Conservation (phyloP, 2,113 vertebrate species). For the Poeciliopsis retropinna region DNA sequence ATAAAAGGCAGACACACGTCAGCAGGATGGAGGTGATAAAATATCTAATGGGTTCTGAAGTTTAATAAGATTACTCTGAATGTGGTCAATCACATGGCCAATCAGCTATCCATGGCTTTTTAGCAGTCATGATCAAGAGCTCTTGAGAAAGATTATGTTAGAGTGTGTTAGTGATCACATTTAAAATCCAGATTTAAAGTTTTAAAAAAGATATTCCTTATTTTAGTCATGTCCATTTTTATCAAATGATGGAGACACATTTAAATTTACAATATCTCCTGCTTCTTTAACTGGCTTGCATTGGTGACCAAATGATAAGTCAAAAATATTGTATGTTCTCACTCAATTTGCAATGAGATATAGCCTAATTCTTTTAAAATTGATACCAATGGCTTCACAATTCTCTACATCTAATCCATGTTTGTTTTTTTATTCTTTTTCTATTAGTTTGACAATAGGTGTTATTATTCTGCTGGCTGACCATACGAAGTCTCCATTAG, state of each 20-base stretch:
- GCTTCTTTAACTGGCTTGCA: background rate
- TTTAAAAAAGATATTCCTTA: too few relatives aligned
- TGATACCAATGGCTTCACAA: background rate
- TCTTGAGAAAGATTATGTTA: background rate
- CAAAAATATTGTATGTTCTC: background rate
- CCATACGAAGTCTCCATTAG: too few relatives aligned
- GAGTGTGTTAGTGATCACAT: too few relatives aligned
- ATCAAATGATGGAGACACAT: background rate
- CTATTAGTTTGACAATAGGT: background rate
- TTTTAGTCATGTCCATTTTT: too few relatives aligned
- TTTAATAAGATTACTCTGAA: too few relatives aligned
- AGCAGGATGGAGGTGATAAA: too few relatives aligned
- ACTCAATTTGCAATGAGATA: background rate
- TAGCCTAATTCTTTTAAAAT: background rate
- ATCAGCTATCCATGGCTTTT: background rate
- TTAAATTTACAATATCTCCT: background rate
- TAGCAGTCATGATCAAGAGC: background rate
- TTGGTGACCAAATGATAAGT: background rate
- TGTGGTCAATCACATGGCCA: too few relatives aligned
- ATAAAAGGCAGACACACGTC: too few relatives aligned
- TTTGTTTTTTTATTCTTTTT: too few relatives aligned
- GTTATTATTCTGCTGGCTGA: too few relatives aligned
- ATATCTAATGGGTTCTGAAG: too few relatives aligned
- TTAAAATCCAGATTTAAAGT: too few relatives aligned
- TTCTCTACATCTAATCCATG: background rate